These are phyloP conservation scores for Drosophila biarmipes DNA, from an alignment of 1,140 invertebrate genomes.

Conservation along the genomic window DNA sequence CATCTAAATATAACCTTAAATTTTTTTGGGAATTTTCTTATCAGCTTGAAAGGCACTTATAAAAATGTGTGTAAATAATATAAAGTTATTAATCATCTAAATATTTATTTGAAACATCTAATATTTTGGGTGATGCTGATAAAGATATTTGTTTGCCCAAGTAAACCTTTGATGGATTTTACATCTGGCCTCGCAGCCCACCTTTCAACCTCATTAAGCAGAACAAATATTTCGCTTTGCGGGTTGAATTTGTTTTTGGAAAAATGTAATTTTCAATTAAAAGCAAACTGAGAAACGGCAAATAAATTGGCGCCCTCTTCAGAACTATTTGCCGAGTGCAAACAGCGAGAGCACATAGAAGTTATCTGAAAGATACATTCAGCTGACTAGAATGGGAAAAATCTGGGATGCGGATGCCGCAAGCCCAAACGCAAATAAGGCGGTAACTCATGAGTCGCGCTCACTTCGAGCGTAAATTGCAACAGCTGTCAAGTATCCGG, in stretches of 20 bases:
- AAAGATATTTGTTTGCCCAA: not conserved
- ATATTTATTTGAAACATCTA: not conserved
- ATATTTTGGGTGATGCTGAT: not conserved
- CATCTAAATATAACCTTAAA: no score
- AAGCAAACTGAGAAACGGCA: conserved; percentile 54
- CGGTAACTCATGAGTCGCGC: conserved; percentile 44
- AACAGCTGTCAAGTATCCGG: conserved; percentile 78
- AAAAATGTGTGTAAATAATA: no score
- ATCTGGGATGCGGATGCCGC: conserved; percentile 46
- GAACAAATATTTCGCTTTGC: conserved; percentile 44
- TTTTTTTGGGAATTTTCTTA: no score
- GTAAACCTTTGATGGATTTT: conserved; percentile 1
- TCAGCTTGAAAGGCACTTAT: not conserved
- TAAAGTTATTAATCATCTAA: no score
- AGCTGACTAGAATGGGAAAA: conserved; percentile 10
- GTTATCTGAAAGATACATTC: conserved; percentile 65
- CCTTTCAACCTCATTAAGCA: conserved; percentile 67
- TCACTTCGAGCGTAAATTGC: conserved; percentile 77
- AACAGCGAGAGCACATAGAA: conserved; percentile 43
- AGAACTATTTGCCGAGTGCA: conserved; percentile 67
- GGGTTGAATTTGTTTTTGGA: conserved; percentile 20
- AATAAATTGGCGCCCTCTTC: conserved; percentile 41
- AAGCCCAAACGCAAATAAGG: conserved; percentile 53
- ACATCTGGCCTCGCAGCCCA: conserved; percentile 32
- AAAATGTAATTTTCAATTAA: conserved; percentile 65